Conservation (phyloP, 2,888 invertebrate species). For the Harpagoxenus sublaevis region DNA sequence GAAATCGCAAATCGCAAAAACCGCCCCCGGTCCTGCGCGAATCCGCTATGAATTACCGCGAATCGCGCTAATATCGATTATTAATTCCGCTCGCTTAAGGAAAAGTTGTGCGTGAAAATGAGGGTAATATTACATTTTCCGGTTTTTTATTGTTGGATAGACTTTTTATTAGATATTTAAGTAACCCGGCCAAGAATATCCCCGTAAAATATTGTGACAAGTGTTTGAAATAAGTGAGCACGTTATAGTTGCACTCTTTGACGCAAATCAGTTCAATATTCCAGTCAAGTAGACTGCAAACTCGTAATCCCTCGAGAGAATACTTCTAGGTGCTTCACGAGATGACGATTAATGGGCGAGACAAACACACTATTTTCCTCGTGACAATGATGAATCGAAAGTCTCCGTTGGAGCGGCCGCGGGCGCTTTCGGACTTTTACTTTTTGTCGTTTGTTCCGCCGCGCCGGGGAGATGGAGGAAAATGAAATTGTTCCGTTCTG, state of each 20-base stretch:
- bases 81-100: not conserved
- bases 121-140: not conserved
- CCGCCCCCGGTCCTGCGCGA: not conserved
- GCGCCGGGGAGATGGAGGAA: not conserved
- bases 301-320: not conserved
- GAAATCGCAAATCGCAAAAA: constrained; percentile 7
- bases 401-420: constrained; percentile 37
- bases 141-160: not conserved
- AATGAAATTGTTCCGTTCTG: constrained; percentile 50
- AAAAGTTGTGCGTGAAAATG: not conserved
- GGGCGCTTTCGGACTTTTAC: constrained; percentile 58
- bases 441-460: constrained; percentile 54
- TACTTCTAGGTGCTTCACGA: not conserved
- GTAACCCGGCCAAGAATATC: not conserved
- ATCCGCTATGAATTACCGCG: not conserved
- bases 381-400: constrained; percentile 64
- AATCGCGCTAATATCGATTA: not conserved
- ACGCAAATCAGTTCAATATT: not conserved
- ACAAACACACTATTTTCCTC: constrained; percentile 21
- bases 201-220: not conserved
- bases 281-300: not conserved
- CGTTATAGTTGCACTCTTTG: not conserved
- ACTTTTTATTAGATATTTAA: not conserved
- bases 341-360: constrained; percentile 26
- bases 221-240: not conserved